Conservation (phyloP, 1,140 invertebrate species). For the Pantala flavescens region DNA sequence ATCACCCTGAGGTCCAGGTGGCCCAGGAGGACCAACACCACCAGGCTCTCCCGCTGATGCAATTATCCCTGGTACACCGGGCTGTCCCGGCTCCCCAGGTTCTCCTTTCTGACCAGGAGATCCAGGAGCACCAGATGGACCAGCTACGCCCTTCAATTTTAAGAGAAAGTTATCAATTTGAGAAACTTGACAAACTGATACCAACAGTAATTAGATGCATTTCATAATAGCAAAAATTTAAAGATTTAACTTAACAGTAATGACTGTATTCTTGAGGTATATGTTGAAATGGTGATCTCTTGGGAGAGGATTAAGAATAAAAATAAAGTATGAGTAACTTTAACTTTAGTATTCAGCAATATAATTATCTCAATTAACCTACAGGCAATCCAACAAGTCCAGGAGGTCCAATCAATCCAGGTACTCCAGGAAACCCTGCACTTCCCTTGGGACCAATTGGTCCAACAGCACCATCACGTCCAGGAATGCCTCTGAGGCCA, state of each 20-base stretch:
- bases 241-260: too few relatives aligned
- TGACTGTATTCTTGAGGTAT: too few relatives aligned
- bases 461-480: constrained; percentile 29
- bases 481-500: constrained; percentile 18
- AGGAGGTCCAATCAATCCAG: constrained; percentile 28
- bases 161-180: too few relatives aligned
- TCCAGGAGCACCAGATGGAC: constrained; percentile 23
- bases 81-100: constrained; percentile 30
- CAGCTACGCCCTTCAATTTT: constrained; percentile 23
- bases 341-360: too few relatives aligned
- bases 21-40: background rate
- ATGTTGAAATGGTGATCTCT: too few relatives aligned
- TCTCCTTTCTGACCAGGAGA: constrained; percentile 25
- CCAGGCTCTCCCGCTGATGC: constrained; percentile 21
- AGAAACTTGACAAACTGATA: too few relatives aligned
- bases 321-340: too few relatives aligned
- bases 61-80: constrained; percentile 25
- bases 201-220: too few relatives aligned
- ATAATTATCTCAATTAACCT: too few relatives aligned
- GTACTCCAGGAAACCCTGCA: constrained; percentile 27
- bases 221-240: too few relatives aligned
- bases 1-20: constrained; percentile 7
- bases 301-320: too few relatives aligned
- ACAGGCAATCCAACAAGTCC: constrained; percentile 29
- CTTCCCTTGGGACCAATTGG: constrained; percentile 28